phyloP scores from a whole-genome alignment of 92 coral and sea anemone genomes.

The Micromussa lordhowensis region DNA sequence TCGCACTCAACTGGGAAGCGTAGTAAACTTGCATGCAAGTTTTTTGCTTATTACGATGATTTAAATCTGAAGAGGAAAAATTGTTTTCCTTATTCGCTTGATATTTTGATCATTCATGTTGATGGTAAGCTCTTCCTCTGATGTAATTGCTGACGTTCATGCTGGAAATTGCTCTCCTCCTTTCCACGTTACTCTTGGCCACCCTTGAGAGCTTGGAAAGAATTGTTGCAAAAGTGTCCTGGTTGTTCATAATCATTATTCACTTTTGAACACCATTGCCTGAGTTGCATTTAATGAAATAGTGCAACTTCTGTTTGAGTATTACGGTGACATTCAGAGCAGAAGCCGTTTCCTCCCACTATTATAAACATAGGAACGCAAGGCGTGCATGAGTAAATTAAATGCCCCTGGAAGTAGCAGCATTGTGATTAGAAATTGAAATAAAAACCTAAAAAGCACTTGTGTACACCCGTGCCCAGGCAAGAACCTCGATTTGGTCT shows the following conservation, averaged over 20 bases:
- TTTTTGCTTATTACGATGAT: neutral
- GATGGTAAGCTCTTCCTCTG: neutral
- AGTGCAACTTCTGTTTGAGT: neutral
- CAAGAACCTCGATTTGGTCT: too few species aligned
- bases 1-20: too few species aligned
- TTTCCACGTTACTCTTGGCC: neutral
- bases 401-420: too few species aligned
- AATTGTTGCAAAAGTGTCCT: too few species aligned
- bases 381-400: too few species aligned
- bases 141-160: too few species aligned
- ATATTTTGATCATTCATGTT: neutral
- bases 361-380: too few species aligned
- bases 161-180: slow-evolving; percentile 2
- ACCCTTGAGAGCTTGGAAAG: too few species aligned
- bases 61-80: neutral
- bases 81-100: slow-evolving; percentile 4
- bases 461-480: too few species aligned
- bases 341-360: neutral
- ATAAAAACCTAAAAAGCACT: too few species aligned
- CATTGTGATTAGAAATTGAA: too few species aligned
- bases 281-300: neutral
- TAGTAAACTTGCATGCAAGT: neutral
- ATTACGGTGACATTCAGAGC: neutral
- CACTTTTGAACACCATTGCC: slow-evolving; percentile 6
- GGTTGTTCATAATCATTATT: neutral